Evolutionary conservation across 2,797 vertebrate species (phyloP), one percentile per base, ranked within the genome.

Genomic region (Psittacula derbiana): DNA sequence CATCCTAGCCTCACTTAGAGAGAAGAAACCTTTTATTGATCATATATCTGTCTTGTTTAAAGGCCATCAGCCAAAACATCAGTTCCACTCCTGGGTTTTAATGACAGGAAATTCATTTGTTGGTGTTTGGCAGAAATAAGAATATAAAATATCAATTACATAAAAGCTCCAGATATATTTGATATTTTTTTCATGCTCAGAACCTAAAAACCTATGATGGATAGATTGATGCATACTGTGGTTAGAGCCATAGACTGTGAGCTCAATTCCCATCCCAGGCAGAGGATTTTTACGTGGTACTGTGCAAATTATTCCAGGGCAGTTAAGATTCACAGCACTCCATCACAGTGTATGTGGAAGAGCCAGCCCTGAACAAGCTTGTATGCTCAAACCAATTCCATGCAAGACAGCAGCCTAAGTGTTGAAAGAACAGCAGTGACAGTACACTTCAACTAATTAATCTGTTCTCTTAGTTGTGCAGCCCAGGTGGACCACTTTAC

Each of bases 1-100:
- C 43, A 74, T 74, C 64, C 27, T 66, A 43, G 21, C 13, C 38
- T 65, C 65, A 66, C 44, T 90, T 57, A 86, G 74, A 73, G 12
- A 70, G 30, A 86, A 82, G 52, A 95, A 93, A 89, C 18, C 66
- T 89, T 64, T 88, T 90, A 86, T 58, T 90, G 90, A 88, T 94
- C 13, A 1, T 8, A 2, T 38, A 69, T 79, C 40, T 80, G 28
- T 80, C 85, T 84, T 72, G 11, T 76, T 81, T 69, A 74, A 66
- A 86, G 36, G 25, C 65, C 44, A n/a, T 60, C 74, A 92, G 33
- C 31, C 41, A 47, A 55, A 72, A 65, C 7, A 6, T 49, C 47
- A 82, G 44, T 49, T 38, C 17, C 20, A 46, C 14, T 65, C 21
- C 4, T 17, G 14, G 28, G 21, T 67, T 79, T 83, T 86, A 85